These are phyloP conservation scores for Sus cebifrons DNA, from an alignment of 2,797 vertebrate genomes.

Conservation along the genomic window DNA sequence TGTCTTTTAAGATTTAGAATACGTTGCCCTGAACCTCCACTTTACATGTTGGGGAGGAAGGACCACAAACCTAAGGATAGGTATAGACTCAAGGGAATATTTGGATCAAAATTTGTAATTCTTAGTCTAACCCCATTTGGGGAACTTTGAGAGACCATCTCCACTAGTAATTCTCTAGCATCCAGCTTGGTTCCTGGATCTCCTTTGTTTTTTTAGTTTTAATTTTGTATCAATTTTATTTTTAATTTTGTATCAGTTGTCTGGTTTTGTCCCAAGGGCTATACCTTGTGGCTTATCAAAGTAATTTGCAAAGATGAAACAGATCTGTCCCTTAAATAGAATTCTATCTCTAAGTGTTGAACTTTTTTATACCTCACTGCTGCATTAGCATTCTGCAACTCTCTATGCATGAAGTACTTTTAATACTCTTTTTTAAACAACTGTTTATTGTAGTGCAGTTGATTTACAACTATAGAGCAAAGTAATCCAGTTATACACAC, in stretches of 20 bases:
- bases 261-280: neutral
- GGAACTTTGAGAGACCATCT: neutral
- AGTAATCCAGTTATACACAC: neutral
- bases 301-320: slow-evolving; percentile 41
- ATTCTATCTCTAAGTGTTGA: slow-evolving; percentile 32
- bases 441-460: neutral
- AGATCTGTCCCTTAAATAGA: neutral
- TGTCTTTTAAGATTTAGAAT: slow-evolving; percentile 27
- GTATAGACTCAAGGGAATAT: neutral
- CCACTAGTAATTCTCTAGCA: neutral
- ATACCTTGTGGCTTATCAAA: neutral
- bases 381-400: neutral
- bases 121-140: neutral
- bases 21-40: neutral
- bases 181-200: neutral
- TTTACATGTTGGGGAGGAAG: neutral
- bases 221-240: neutral
- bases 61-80: neutral
- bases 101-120: neutral
- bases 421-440: neutral
- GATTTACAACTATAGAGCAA: neutral
- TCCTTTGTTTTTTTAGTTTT: neutral
- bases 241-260: neutral
- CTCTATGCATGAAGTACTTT: neutral
- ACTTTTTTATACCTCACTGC: neutral